These are phyloP conservation scores for Synaphobranchus kaupii DNA, from an alignment of 2,797 vertebrate species.

Conservation along the genomic window DNA sequence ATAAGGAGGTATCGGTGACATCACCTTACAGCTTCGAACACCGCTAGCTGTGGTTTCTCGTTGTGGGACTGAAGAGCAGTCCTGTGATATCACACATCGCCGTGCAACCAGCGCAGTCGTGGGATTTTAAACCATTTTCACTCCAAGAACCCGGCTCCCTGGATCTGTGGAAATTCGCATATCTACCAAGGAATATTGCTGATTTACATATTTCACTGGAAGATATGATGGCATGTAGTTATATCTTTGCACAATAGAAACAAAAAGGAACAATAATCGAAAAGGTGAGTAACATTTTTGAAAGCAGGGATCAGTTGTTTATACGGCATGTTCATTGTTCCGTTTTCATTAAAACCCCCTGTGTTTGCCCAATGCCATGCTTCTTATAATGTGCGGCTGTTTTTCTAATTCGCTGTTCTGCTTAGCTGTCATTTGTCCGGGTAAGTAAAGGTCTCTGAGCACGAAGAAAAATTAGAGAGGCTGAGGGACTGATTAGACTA, in stretches of 20 bases:
- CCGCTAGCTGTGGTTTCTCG: conserved; percentile 71
- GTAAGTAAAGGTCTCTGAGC: neutral
- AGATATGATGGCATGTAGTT: conserved; percentile 48
- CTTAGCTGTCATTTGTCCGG: neutral
- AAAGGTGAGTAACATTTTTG: conserved; percentile 29
- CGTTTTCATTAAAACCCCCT: neutral
- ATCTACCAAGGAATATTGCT: conserved; percentile 65
- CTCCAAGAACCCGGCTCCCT: conserved; percentile 47
- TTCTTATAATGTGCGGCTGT: neutral
- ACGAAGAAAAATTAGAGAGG: neutral
- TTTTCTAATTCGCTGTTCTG: neutral
- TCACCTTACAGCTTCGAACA: conserved; percentile 71
- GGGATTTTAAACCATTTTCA: conserved; percentile 50
- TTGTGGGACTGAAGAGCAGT: conserved; percentile 72
- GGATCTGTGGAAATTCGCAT: conserved; percentile 63
- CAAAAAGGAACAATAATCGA: conserved; percentile 19
- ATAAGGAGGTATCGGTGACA: conserved; percentile 68
- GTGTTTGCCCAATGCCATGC: neutral
- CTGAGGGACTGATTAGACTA: neutral
- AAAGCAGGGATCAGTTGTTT: neutral
- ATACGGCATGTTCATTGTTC: conserved; percentile 6
- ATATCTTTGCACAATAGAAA: conserved; percentile 23
- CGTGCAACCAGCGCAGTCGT: conserved; percentile 65
- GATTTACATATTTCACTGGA: conserved; percentile 57
- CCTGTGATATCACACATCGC: conserved; percentile 67